A percentile compares a stretch with the other conserved stretches of the same genome.
These are phyloP conservation scores for Decapterus maruadsi DNA, from an alignment of 2,797 vertebrate genomes.

Conservation along the genomic window DNA sequence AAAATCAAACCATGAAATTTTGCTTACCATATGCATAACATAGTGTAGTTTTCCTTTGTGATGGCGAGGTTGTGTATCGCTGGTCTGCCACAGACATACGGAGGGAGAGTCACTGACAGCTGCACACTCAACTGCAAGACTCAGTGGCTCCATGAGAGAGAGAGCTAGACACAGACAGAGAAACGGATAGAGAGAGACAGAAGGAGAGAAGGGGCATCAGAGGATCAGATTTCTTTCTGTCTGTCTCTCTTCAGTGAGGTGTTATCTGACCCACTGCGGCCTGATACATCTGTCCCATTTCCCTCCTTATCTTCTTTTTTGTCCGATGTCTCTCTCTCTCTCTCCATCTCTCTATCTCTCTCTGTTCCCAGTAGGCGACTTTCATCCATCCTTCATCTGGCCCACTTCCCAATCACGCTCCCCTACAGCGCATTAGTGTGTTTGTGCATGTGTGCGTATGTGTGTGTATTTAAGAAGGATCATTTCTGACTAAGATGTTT, in stretches of 20 bases:
- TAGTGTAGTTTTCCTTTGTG: constrained; percentile 29
- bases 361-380: constrained; percentile 40
- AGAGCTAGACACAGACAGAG: constrained; percentile 24
- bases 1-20: neutral
- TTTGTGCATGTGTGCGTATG: constrained; percentile 23
- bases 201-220: constrained; percentile 37
- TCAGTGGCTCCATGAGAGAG: constrained; percentile 56
- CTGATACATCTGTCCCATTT: constrained; percentile 72
- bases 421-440: constrained; percentile 31
- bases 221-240: constrained; percentile 64
- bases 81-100: constrained; percentile 49
- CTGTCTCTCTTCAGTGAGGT: constrained; percentile 60
- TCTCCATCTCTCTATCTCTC: constrained; percentile 27
- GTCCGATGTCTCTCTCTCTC: constrained; percentile 26
- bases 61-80: constrained; percentile 41
- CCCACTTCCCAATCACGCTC: constrained; percentile 51
- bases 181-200: constrained; percentile 12
- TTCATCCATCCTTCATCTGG: constrained; percentile 61
- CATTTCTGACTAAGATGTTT: constrained; percentile 69
- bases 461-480: constrained; percentile 61
- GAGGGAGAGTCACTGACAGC: constrained; percentile 62
- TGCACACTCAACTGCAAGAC: constrained; percentile 68
- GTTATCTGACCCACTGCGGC: constrained; percentile 75
- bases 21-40: neutral
- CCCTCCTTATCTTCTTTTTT: constrained; percentile 43